Evolutionary conservation across 2,113 vertebrate species (phyloP).

Genomic region (Urocynchramus pylzowi): DNA sequence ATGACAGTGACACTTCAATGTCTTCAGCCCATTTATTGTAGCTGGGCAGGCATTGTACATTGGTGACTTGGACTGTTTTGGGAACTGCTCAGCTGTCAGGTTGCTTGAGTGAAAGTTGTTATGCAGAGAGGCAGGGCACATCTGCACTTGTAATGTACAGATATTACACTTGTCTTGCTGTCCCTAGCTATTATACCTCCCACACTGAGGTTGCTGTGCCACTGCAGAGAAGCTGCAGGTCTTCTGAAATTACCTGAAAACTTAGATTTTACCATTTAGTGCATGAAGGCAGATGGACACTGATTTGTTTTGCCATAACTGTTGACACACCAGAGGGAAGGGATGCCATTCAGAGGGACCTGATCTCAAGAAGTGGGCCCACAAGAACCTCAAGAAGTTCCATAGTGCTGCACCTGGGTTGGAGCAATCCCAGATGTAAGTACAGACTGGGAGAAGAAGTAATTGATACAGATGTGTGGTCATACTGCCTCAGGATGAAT

Average conservation of each 20-base stretch:
- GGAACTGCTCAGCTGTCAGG: not conserved
- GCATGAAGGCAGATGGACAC: not conserved
- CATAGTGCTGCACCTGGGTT: accelerated
- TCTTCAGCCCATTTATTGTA: not conserved
- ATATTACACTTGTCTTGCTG: not conserved
- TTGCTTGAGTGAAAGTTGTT: not conserved
- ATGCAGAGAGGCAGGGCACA: not conserved
- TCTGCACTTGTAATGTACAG: not conserved
- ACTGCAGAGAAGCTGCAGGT: not conserved
- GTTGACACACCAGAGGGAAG: not conserved
- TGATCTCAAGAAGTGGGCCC: not conserved
- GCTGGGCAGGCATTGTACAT: not conserved
- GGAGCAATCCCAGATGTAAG: not conserved
- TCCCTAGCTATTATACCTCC: not conserved
- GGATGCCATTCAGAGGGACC: not conserved
- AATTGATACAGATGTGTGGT: not conserved
- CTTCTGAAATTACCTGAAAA: not conserved
- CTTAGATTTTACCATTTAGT: not conserved
- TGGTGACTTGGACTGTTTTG: not conserved
- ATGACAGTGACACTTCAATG: not conserved
- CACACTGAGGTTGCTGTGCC: not conserved
- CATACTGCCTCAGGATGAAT: not conserved
- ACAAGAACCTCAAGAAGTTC: not conserved
- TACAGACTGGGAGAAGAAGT: not conserved
- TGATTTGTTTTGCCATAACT: not conserved